These are phyloP conservation scores for Brienomyrus brachyistius DNA, from an alignment of 2,113 vertebrate genomes.

Conservation along the genomic window DNA sequence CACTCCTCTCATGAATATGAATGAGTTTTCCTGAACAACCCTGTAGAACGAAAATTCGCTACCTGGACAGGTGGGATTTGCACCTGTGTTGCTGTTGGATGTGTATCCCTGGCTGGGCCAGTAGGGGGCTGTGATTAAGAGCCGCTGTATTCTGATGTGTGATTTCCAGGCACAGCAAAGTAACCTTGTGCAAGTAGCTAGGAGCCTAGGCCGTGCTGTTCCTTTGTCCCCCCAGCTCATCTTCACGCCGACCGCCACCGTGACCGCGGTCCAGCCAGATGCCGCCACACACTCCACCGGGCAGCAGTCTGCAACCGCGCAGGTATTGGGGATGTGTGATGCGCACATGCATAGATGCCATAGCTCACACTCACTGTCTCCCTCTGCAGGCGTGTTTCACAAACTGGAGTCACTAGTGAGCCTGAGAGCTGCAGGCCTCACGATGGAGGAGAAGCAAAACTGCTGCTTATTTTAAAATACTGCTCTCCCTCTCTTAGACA, in stretches of 20 bases:
- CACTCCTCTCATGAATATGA: background rate
- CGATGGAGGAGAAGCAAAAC: background rate
- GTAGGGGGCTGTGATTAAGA: background rate
- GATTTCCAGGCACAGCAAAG: conserved; percentile 74
- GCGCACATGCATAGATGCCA: background rate
- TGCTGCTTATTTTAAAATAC: background rate
- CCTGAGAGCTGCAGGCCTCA: background rate
- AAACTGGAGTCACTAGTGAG: background rate
- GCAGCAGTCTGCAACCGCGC: conserved; percentile 60
- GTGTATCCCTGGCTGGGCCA: background rate
- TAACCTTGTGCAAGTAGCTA: conserved; percentile 72
- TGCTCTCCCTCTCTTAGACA: background rate
- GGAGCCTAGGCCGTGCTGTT: conserved; percentile 67
- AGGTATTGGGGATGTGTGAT: conserved; percentile 54
- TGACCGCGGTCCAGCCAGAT: conserved; percentile 84
- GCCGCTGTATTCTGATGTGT: conserved; percentile 26
- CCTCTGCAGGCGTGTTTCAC: background rate
- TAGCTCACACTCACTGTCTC: background rate
- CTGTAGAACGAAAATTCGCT: background rate
- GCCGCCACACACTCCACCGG: conserved; percentile 59
- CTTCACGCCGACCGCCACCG: conserved; percentile 88
- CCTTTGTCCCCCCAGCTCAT: conserved; percentile 85
- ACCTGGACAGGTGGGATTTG: background rate
- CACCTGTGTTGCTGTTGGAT: background rate
- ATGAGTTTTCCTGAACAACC: background rate